Percentiles rank a stretch among this genome's conserved stretches.
Evolutionary conservation across 1,140 invertebrate species (phyloP).

Genomic region (Heliconius hewitsoni): DNA sequence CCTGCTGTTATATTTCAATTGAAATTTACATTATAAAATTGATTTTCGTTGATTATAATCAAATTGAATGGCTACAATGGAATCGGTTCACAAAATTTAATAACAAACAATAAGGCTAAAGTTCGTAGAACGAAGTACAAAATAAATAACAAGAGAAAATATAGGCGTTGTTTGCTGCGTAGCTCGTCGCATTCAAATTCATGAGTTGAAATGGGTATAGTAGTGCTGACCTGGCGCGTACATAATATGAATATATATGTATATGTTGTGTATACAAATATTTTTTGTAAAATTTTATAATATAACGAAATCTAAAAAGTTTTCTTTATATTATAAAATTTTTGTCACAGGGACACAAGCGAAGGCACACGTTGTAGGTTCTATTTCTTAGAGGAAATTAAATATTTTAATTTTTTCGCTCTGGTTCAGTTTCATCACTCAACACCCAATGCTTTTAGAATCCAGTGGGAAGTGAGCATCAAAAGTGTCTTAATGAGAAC

Average conservation of each 20-base stretch:
- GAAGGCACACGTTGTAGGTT: too few species aligned
- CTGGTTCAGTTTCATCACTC: too few species aligned
- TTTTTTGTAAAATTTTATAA: background rate
- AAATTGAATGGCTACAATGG: background rate
- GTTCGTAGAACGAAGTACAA: background rate
- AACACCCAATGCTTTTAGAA: too few species aligned
- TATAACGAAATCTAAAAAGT: too few species aligned
- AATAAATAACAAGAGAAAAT: constrained; percentile 11
- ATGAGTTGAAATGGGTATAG: background rate
- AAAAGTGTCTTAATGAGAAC: too few species aligned
- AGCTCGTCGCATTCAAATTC: constrained; percentile 20
- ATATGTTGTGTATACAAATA: background rate
- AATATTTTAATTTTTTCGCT: too few species aligned
- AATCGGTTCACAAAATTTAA: background rate
- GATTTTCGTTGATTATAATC: background rate
- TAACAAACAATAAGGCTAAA: background rate
- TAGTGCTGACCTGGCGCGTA: background rate
- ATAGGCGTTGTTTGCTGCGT: constrained; percentile 12
- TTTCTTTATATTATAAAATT: background rate
- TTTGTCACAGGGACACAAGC: background rate
- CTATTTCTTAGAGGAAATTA: too few species aligned
- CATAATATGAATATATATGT: background rate
- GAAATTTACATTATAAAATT: background rate
- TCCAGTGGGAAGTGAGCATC: too few species aligned
- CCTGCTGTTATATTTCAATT: background rate